These are phyloP conservation scores for Anser brachyrhynchus DNA, from an alignment of 2,113 vertebrate genomes.

Conservation along the genomic window DNA sequence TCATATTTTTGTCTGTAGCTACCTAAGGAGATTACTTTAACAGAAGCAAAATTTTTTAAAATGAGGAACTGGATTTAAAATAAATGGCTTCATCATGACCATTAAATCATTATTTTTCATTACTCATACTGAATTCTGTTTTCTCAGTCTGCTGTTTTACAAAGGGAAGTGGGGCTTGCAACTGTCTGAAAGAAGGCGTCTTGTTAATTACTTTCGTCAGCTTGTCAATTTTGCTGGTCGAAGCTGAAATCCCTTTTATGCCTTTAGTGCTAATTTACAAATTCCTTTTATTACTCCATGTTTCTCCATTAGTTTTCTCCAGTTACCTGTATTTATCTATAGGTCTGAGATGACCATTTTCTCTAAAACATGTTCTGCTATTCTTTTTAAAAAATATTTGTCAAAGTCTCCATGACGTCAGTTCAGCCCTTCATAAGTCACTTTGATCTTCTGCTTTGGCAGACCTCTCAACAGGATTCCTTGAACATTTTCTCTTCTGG, in stretches of 20 bases:
- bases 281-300: background rate
- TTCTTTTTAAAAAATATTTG: background rate
- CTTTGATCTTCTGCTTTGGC: background rate
- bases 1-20: background rate
- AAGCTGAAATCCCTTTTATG: background rate
- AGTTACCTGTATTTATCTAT: background rate
- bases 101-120: background rate
- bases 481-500: background rate
- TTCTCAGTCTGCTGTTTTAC: background rate
- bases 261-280: background rate
- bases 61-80: background rate
- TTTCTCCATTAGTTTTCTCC: background rate
- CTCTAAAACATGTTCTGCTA: background rate
- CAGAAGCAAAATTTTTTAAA: background rate
- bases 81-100: background rate
- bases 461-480: background rate
- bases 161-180: background rate
- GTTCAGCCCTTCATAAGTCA: background rate
- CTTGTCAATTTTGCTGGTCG: background rate
- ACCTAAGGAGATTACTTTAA: background rate
- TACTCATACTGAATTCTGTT: background rate
- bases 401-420: background rate
- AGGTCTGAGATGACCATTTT: background rate
- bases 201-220: background rate
- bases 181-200: background rate